phyloP scores from a whole-genome alignment of 2,888 invertebrate species.

The Callyntrura guangdongensis region DNA sequence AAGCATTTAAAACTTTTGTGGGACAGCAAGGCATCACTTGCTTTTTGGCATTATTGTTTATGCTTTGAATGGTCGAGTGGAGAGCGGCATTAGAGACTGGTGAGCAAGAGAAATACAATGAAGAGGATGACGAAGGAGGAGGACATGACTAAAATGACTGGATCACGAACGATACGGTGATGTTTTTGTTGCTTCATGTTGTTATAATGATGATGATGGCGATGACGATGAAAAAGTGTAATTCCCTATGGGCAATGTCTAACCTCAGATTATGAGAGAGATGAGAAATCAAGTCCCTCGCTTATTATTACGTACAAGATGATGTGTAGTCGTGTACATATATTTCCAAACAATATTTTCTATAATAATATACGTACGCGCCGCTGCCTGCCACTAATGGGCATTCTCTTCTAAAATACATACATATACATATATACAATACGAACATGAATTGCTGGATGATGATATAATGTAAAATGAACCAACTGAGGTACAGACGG shows the following conservation, averaged over 20 bases:
- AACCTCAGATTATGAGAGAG: constrained; percentile 77
- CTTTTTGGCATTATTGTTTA: constrained; percentile 18
- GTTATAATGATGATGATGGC: constrained; percentile 69
- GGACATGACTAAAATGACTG: constrained; percentile 77
- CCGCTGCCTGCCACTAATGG: constrained; percentile 7
- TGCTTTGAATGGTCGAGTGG: constrained; percentile 6
- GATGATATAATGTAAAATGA: constrained; percentile 45
- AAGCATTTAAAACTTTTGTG: constrained; percentile 32
- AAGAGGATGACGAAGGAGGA: constrained; percentile 75
- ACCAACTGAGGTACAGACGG: constrained; percentile 51
- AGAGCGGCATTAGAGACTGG: constrained; percentile 23
- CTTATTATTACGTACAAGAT: constrained; percentile 58
- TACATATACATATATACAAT: not conserved
- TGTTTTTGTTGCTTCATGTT: constrained; percentile 74
- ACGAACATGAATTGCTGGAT: constrained; percentile 34
- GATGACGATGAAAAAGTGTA: constrained; percentile 66
- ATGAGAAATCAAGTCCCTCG: constrained; percentile 75
- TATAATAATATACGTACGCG: constrained; percentile 10
- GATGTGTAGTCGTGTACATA: constrained; percentile 39
- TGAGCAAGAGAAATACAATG: constrained; percentile 53
- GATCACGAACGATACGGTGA: constrained; percentile 72
- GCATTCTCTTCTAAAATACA: constrained; percentile 41
- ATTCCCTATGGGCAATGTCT: constrained; percentile 79
- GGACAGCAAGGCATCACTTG: not conserved
- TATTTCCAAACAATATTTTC: constrained; percentile 35